Base-by-base conservation (phyloP, 2,113 vertebrate species). In the Etheostoma cragini region DNA sequence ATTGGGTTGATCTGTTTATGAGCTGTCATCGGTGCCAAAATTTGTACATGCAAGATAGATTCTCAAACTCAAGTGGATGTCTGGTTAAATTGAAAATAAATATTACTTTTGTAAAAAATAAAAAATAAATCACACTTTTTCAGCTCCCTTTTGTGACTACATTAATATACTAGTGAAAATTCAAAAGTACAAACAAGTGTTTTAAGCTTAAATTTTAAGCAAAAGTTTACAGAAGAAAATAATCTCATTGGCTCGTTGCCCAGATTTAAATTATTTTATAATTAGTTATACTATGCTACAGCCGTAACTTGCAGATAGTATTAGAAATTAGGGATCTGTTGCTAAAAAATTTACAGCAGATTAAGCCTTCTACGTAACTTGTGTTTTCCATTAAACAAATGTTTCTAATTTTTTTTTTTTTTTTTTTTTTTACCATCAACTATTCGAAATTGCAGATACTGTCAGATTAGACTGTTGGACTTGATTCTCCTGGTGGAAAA, bases 1-100 rank as follows among this genome's bases (percentile, higher is more conserved):
- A 30, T 72, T 50, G 49, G 60, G 26, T 35, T 12, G 19, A 35
- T 6, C 35, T 63, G 67, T 62, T 78, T 70, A 53, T 46, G 66
- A 78, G 57, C 56, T 62, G 56, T 42, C 2, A 4, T n/a, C 24
- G 26, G 10, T 17, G 22, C 35, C n/a, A 30, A 61, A 26, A 35
- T 35, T 54, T 13, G 54, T 13, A 71, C 17, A 47, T 11, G 11
- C 15, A 47, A 60, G 45, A 66, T 30, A 47, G 19, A 47, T 76
- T 49, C 13, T 49, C 10, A 30, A 78, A 45, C 16, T 64, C 22
- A 19, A 33, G 26, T 8, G 6, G 13, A 57, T 21, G 2, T 64
- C 35, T 56, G 52, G 22, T 56, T n/a, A 14, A 26, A 75, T 56
- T 30, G 42, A 30, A 35, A 35, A 6, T 6, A 53, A 30, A 35